Evolutionary conservation across 2,797 vertebrate genomes (phyloP).

Genomic region (Thripadectes ignobilis): DNA sequence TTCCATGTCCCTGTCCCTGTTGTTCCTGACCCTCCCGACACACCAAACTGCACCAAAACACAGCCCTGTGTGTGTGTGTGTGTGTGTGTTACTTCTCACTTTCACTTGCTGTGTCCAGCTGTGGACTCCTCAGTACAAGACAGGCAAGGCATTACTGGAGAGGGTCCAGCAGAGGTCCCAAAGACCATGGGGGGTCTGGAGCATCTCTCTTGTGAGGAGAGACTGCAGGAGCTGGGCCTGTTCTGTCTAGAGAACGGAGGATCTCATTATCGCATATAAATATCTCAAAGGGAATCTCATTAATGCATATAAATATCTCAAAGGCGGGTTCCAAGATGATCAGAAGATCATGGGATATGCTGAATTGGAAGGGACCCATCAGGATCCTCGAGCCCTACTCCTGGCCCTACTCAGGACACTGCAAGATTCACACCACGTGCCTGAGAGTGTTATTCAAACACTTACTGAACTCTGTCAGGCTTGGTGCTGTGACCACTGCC

Average conservation of each 20-base stretch:
- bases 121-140: neutral
- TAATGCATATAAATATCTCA: neutral
- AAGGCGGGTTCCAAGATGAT: neutral
- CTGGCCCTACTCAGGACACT: neutral
- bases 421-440: neutral
- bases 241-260: neutral
- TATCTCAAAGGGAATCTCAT: neutral
- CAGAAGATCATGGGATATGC: too few relatives aligned
- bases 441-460: rapidly evolving
- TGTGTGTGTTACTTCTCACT: too few relatives aligned
- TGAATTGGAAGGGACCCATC: neutral
- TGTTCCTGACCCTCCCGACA: rapidly evolving
- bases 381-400: neutral
- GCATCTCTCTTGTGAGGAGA: too few relatives aligned
- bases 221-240: neutral
- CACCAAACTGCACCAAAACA: rapidly evolving
- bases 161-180: neutral
- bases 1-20: too few relatives aligned
- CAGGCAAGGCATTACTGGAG: neutral
- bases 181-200: too few relatives aligned
- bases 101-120: neutral
- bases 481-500: too few relatives aligned
- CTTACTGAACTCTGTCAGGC: neutral
- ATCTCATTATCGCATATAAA: neutral
- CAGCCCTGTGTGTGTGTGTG: rapidly evolving